These are phyloP conservation scores for Neofelis nebulosa DNA, from an alignment of 2,113 vertebrate genomes.

Conservation along the genomic window DNA sequence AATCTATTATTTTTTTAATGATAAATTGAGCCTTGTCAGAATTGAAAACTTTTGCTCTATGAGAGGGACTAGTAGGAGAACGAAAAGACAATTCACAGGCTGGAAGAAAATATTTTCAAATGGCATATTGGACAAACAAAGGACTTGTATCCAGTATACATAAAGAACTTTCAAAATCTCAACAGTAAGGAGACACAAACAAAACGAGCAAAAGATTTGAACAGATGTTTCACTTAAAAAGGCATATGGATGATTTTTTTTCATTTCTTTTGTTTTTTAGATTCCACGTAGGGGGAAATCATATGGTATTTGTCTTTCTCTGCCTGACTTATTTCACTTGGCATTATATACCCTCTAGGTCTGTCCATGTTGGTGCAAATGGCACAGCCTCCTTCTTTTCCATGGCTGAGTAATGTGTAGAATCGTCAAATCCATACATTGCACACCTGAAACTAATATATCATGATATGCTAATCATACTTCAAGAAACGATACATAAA, in stretches of 20 bases:
- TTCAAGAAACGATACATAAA: background rate
- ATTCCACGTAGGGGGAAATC: background rate
- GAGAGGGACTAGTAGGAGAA: background rate
- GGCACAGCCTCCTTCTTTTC: background rate
- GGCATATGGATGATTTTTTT: background rate
- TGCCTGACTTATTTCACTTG: background rate
- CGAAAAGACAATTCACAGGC: background rate
- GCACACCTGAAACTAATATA: background rate
- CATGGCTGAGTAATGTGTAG: background rate
- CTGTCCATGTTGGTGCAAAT: background rate
- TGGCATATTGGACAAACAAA: background rate
- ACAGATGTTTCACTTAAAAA: background rate
- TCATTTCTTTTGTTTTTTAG: background rate
- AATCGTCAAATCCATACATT: background rate
- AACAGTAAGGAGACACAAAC: background rate
- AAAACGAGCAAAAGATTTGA: background rate
- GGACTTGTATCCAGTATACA: background rate
- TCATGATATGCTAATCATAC: background rate
- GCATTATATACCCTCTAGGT: background rate
- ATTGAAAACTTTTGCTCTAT: background rate
- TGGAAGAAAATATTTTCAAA: background rate
- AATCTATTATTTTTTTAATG: background rate
- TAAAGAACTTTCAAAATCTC: background rate
- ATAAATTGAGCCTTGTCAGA: background rate
- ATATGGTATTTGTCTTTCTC: background rate